Conservation (phyloP, 2,113 vertebrate genomes). For the Prinia subflava region DNA sequence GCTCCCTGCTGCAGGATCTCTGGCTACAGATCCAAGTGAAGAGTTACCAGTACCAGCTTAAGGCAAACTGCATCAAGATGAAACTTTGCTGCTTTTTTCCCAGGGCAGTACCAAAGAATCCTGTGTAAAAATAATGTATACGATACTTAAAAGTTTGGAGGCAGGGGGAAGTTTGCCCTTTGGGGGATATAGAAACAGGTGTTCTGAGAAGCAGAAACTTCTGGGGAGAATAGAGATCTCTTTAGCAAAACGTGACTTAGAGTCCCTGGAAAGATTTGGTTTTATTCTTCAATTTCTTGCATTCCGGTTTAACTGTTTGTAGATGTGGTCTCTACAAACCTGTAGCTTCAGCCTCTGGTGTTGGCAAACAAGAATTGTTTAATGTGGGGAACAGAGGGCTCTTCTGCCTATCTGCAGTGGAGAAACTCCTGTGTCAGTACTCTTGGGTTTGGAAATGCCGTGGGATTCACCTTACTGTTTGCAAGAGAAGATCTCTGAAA, state of each 20-base stretch:
- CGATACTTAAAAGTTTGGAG: constrained; percentile 31
- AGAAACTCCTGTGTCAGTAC: neutral
- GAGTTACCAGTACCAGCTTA: neutral
- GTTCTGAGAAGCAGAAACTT: constrained; percentile 10
- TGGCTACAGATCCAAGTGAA: neutral
- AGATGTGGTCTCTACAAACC: neutral
- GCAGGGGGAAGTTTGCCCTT: neutral
- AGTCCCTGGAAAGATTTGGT: neutral
- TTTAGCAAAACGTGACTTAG: neutral
- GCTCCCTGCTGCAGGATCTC: neutral
- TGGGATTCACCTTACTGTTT: neutral
- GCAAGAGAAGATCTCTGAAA: neutral
- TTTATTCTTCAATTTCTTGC: neutral
- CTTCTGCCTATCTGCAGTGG: neutral
- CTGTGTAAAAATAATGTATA: neutral
- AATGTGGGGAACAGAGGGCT: neutral
- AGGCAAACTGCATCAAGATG: neutral
- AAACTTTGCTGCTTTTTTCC: constrained; percentile 2
- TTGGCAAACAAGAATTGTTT: neutral
- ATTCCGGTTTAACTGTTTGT: neutral
- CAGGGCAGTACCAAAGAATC: constrained; percentile 74
- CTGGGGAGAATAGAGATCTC: neutral
- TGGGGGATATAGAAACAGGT: neutral
- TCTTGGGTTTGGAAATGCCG: neutral
- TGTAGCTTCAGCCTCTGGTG: neutral